These are phyloP conservation scores for Gerris lacustris DNA, from an alignment of 2,888 invertebrate genomes.

Conservation along the genomic window DNA sequence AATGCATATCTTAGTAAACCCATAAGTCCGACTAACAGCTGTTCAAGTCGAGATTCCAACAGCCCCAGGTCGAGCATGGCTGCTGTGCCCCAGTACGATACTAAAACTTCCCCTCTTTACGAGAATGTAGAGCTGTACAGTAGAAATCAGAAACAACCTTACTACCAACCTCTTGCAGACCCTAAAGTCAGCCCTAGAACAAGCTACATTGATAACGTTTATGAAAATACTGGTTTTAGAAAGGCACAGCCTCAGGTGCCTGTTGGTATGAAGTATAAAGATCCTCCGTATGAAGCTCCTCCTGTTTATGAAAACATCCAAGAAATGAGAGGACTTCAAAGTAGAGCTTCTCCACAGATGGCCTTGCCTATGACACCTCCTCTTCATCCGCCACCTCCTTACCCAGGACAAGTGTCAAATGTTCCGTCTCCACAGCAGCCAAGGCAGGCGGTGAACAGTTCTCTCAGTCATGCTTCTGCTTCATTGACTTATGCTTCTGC, in stretches of 20 bases:
- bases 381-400: slow-evolving; percentile 26
- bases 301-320: slow-evolving; percentile 51
- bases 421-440: slow-evolving; percentile 16
- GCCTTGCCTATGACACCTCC: slow-evolving; percentile 25
- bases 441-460: slow-evolving; percentile 14
- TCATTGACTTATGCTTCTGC: slow-evolving; percentile 5
- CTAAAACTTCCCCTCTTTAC: slow-evolving; percentile 49
- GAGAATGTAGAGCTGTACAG: slow-evolving; percentile 73
- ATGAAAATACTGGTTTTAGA: slow-evolving; percentile 47
- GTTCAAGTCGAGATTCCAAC: slow-evolving; percentile 47
- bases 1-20: slow-evolving; percentile 28
- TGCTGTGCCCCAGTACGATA: slow-evolving; percentile 31
- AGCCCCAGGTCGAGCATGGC: slow-evolving; percentile 37
- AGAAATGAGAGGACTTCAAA: slow-evolving; percentile 38
- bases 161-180: slow-evolving; percentile 48
- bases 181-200: slow-evolving; percentile 40
- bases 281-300: slow-evolving; percentile 44
- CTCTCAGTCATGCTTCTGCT: background rate
- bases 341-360: slow-evolving; percentile 39
- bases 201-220: slow-evolving; percentile 38
- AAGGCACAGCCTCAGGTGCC: slow-evolving; percentile 76
- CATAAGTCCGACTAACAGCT: slow-evolving; percentile 47
- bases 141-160: slow-evolving; percentile 44
- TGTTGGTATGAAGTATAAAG: slow-evolving; percentile 40
- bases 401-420: slow-evolving; percentile 19